Evolutionary conservation across 1,140 invertebrate genomes (phyloP).

Genomic region (Lasioglossum baleicum): DNA sequence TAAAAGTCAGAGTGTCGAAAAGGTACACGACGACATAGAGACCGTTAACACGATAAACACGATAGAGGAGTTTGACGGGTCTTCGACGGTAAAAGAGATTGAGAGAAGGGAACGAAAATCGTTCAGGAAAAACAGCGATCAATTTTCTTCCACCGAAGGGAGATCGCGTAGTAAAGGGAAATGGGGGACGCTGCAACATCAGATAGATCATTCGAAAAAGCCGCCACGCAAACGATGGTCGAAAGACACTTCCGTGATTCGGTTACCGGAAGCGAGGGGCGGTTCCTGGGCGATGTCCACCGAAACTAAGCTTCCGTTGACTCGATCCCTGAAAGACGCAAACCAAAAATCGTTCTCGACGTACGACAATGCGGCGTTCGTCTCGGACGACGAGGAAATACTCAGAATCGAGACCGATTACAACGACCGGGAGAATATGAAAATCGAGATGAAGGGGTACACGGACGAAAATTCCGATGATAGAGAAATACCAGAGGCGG

Average conservation of each 20-base stretch:
- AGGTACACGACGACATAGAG: constrained; percentile 9
- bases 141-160: constrained; percentile 3
- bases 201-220: constrained; percentile 42
- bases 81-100: neutral
- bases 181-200: constrained; percentile 57
- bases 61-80: constrained; percentile 63
- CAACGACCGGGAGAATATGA: constrained; percentile 40
- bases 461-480: constrained; percentile 17
- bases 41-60: constrained; percentile 57
- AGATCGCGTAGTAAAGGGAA: constrained; percentile 55
- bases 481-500: constrained; percentile 1
- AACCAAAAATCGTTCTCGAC: constrained; percentile 25
- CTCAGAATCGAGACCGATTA: constrained; percentile 72
- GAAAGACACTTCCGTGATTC: constrained; percentile 58
- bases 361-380: constrained; percentile 69
- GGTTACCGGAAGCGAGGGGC: constrained; percentile 43
- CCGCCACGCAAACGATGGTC: constrained; percentile 64
- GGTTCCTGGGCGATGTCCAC: constrained; percentile 16
- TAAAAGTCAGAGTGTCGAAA: neutral
- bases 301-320: constrained; percentile 41
- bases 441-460: constrained; percentile 19
- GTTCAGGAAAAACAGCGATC: neutral
- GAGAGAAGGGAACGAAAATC: neutral
- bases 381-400: constrained; percentile 69
- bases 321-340: constrained; percentile 46